Evolutionary conservation across 2,888 invertebrate genomes (phyloP).

Genomic region (Clivina fossor): DNA sequence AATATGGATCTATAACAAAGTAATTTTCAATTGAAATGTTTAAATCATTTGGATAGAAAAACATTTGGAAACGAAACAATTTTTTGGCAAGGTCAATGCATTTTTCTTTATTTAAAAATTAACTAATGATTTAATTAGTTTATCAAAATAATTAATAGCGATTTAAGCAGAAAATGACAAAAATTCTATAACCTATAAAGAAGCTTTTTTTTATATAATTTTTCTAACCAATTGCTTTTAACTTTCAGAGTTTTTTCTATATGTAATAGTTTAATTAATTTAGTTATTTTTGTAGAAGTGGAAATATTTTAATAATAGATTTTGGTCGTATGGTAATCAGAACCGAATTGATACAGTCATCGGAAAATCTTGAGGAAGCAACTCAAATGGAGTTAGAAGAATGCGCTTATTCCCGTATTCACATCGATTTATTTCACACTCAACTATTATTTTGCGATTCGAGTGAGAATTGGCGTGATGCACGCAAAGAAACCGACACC

Average conservation of each 20-base stretch:
- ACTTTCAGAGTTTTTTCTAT: background rate
- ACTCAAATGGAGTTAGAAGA: constrained; percentile 83
- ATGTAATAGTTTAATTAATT: constrained; percentile 36
- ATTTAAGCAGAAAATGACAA: background rate
- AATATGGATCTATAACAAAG: constrained; percentile 70
- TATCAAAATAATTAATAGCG: no score
- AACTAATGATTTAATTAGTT: constrained; percentile 33
- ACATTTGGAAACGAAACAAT: no score
- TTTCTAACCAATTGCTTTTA: background rate
- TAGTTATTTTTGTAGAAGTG: constrained; percentile 57
- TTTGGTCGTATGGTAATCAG: constrained; percentile 68
- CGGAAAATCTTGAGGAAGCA: constrained; percentile 60
- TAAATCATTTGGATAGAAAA: no score
- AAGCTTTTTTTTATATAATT: constrained; percentile 2
- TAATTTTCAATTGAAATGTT: constrained; percentile 47
- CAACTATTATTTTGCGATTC: constrained; percentile 65
- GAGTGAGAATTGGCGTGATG: constrained; percentile 75
- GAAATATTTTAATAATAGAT: constrained; percentile 71
- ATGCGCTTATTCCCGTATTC: constrained; percentile 74
- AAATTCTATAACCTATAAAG: background rate
- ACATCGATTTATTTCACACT: constrained; percentile 66
- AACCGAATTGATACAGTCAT: constrained; percentile 72
- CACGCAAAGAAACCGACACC: constrained; percentile 69
- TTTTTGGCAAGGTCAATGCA: no score
- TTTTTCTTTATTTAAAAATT: no score